Percentiles rank a stretch among this genome's conserved stretches.
Evolutionary conservation across 2,113 vertebrate species (phyloP).

Genomic region (Platysternon megacephalum): DNA sequence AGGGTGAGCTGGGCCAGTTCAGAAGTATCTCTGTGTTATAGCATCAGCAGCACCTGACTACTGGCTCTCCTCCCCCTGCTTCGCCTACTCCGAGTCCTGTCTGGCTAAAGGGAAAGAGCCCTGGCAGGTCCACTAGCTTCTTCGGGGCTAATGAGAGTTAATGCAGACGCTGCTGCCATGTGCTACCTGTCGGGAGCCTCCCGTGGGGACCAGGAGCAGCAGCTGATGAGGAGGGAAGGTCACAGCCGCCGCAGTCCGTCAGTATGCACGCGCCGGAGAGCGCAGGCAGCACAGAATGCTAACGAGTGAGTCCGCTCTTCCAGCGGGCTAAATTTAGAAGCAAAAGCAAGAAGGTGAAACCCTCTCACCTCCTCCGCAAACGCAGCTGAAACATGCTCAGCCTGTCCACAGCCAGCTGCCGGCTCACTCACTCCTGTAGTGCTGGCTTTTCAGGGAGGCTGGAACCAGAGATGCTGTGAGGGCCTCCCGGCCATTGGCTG

Average conservation of each 20-base stretch:
- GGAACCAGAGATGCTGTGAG: background rate
- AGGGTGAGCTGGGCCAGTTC: background rate
- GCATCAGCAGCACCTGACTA: background rate
- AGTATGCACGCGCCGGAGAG: background rate
- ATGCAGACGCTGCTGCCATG: background rate
- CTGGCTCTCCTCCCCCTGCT: background rate
- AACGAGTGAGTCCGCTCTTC: conserved; percentile 32
- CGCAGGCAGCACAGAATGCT: conserved; percentile 60
- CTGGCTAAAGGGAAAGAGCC: background rate
- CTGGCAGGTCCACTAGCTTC: background rate
- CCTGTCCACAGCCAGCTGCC: background rate
- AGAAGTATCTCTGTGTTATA: background rate
- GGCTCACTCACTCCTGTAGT: background rate
- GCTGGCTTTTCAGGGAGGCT: background rate
- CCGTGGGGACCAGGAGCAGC: background rate
- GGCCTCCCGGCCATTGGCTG: background rate
- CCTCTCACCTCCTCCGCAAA: conserved; percentile 61
- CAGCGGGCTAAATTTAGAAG: conserved; percentile 72
- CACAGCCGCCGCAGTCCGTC: background rate
- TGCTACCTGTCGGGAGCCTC: background rate
- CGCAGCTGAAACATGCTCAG: background rate
- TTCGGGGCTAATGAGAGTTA: background rate
- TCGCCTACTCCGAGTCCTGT: background rate
- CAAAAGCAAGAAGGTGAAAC: conserved; percentile 68
- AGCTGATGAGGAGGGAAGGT: background rate